These are phyloP conservation scores for Drosophila oshimai DNA, from an alignment of 1,140 invertebrate genomes.

Conservation along the genomic window DNA sequence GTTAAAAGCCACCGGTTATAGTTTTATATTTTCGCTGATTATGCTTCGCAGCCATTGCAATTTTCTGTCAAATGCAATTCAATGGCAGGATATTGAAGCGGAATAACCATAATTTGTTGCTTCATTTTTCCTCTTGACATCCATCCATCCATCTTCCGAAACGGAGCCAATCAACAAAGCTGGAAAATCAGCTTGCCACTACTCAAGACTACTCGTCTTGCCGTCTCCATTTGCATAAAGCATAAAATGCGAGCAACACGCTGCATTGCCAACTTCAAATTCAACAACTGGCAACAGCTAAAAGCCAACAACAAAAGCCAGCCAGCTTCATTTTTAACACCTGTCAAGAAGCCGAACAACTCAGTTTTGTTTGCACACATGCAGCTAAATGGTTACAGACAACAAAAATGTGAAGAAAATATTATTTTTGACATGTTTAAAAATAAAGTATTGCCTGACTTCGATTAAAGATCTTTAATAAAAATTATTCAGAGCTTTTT, in stretches of 20 bases:
- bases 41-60: background rate
- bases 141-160: background rate
- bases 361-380: conserved; percentile 18
- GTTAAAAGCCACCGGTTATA: background rate
- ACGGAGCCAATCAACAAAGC: conserved; percentile 11
- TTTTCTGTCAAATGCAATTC: background rate
- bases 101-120: background rate
- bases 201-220: conserved; percentile 3
- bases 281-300: conserved; percentile 12
- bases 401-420: background rate
- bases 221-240: conserved; percentile 57
- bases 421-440: too few species aligned
- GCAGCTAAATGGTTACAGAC: background rate
- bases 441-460: too few species aligned
- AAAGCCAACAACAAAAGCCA: conserved; percentile 36
- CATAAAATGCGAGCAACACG: conserved; percentile 47
- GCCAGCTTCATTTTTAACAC: conserved; percentile 68
- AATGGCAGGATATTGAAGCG: background rate
- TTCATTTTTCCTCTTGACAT: conserved; percentile 3
- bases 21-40: conserved; percentile 2
- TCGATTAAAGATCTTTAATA: too few species aligned
- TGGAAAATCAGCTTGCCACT: conserved; percentile 14
- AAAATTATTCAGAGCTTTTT: too few species aligned
- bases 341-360: conserved; percentile 66
- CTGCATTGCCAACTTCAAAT: conserved; percentile 10